phyloP scores from a whole-genome alignment of 2,113 vertebrate species.

The Hucho hucho region DNA sequence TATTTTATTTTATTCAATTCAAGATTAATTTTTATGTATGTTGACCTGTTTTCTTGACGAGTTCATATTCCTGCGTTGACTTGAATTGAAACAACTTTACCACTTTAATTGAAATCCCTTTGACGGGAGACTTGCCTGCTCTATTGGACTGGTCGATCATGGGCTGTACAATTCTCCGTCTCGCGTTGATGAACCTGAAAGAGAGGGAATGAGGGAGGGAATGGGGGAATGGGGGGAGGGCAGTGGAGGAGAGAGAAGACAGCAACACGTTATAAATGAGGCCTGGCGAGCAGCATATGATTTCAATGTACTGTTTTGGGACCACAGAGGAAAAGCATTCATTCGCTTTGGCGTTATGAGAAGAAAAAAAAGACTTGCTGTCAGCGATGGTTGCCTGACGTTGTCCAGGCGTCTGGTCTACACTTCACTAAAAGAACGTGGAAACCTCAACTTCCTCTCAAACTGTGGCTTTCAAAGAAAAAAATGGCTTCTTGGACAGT shows the following conservation, averaged over 20 bases:
- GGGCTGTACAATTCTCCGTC: slow-evolving; percentile 95
- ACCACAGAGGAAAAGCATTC: neutral
- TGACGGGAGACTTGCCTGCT: slow-evolving; percentile 82
- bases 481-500: neutral
- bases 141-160: slow-evolving; percentile 98
- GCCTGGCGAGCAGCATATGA: neutral
- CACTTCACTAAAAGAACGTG: neutral
- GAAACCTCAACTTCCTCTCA: slow-evolving; percentile 11
- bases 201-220: neutral
- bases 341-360: slow-evolving; percentile 6
- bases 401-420: neutral
- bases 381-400: slow-evolving; percentile 1
- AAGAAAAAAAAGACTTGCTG: slow-evolving; percentile 39
- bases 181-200: slow-evolving; percentile 95
- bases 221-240: neutral
- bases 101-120: neutral
- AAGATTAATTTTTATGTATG: neutral
- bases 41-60: neutral
- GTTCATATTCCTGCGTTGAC: neutral
- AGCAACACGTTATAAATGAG: slow-evolving; percentile 15
- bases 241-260: neutral
- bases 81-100: slow-evolving; percentile 4
- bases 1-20: neutral
- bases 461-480: neutral
- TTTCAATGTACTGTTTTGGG: slow-evolving; percentile 15